Percentiles rank a stretch among this genome's conserved stretches.
Evolutionary conservation across 1,140 invertebrate species (phyloP).

Genomic region (Cotesia glomerata): DNA sequence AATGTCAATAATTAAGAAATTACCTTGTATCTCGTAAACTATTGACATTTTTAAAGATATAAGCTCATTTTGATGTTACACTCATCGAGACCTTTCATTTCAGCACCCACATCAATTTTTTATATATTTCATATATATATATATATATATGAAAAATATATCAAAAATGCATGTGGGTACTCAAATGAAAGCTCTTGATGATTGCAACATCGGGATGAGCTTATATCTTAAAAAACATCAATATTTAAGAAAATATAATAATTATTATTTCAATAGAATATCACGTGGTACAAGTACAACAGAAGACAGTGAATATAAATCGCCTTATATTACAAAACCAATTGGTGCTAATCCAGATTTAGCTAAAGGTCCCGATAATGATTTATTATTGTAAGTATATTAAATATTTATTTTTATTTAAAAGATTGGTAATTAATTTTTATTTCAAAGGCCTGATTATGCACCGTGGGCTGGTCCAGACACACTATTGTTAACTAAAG

Average conservation of each 20-base stretch:
- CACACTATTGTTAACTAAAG: slow-evolving; percentile 58
- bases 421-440: slow-evolving; percentile 18
- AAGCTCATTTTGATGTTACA: no score
- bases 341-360: slow-evolving; percentile 67
- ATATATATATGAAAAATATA: no score
- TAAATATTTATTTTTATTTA: not conserved
- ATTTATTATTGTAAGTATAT: slow-evolving; percentile 71
- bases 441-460: slow-evolving; percentile 69
- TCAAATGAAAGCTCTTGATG: no score
- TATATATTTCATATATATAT: no score
- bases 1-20: no score
- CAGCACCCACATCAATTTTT: no score
- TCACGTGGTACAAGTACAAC: slow-evolving; percentile 61
- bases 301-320: slow-evolving; percentile 62
- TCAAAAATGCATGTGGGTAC: no score
- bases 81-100: no score
- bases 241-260: slow-evolving; percentile 45
- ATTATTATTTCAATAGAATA: slow-evolving; percentile 49
- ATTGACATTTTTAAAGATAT: no score
- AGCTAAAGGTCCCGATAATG: slow-evolving; percentile 72
- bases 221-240: no score
- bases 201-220: no score
- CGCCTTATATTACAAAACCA: slow-evolving; percentile 64
- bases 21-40: no score
- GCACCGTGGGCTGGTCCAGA: slow-evolving; percentile 75